phyloP scores from a whole-genome alignment of 2,113 vertebrate genomes.

The Petrocephalus zakoni region DNA sequence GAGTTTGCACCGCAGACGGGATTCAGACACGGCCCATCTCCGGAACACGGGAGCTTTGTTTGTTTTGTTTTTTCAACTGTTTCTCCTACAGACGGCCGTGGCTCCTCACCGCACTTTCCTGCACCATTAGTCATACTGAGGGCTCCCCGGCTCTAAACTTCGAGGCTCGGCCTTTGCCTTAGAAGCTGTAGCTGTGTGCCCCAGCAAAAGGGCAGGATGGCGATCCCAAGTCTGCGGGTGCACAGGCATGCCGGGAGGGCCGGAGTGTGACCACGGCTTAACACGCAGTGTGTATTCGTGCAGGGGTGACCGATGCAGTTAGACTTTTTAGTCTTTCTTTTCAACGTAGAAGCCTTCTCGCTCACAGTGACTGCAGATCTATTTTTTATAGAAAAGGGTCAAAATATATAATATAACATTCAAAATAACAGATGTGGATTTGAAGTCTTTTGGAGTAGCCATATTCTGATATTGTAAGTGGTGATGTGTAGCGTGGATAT shows the following conservation, averaged over 20 bases:
- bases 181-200: slow-evolving; percentile 52
- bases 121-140: not conserved
- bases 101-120: not conserved
- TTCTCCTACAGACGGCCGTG: not conserved
- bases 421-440: not conserved
- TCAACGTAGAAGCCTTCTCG: not conserved
- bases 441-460: not conserved
- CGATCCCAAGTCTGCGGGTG: slow-evolving; percentile 49
- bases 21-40: not conserved
- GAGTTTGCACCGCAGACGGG: not conserved
- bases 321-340: not conserved
- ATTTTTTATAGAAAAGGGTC: not conserved
- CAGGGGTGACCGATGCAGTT: not conserved
- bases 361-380: slow-evolving; percentile 33
- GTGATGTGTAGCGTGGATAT: slow-evolving; percentile 19
- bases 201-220: slow-evolving; percentile 64
- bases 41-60: not conserved
- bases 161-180: slow-evolving; percentile 62
- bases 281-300: not conserved
- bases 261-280: not conserved
- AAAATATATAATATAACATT: not conserved
- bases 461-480: not conserved
- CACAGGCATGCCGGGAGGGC: slow-evolving; percentile 37
- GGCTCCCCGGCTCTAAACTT: slow-evolving; percentile 19
- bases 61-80: not conserved